phyloP scores from a whole-genome alignment of 92 coral and sea anemone species.

The Zoanthus sansibaricus region DNA sequence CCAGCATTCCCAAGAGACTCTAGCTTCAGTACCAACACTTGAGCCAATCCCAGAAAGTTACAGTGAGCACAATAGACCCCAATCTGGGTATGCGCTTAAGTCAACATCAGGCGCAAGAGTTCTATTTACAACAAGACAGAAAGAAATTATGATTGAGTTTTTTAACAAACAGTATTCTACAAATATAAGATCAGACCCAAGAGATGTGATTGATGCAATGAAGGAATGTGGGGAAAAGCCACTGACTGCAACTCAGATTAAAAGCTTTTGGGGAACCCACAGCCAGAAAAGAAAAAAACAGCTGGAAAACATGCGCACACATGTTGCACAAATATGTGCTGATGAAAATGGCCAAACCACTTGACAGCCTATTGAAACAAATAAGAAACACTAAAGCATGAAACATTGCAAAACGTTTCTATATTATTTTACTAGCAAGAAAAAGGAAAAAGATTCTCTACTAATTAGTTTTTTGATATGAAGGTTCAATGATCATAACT shows the following conservation, averaged over 20 bases:
- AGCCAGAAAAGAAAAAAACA: constrained; percentile 37
- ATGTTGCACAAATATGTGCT: constrained; percentile 24
- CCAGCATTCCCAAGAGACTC: too few species aligned
- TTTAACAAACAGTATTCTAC: constrained; percentile 28
- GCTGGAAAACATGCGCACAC: constrained; percentile 34
- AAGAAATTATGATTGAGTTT: too few species aligned
- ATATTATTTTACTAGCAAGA: constrained; percentile 15
- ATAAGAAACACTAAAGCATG: constrained; percentile 31
- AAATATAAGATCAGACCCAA: constrained; percentile 13
- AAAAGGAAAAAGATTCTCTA: background rate
- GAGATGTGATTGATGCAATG: constrained; percentile 20
- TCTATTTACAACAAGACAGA: too few species aligned
- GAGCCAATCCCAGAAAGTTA: too few species aligned
- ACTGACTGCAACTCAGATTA: constrained; percentile 18
- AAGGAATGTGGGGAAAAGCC: constrained; percentile 20
- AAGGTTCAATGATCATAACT: constrained; percentile 14
- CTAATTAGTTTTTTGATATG: constrained; percentile 7
- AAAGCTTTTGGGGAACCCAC: constrained; percentile 37
- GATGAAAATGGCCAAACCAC: constrained; percentile 26
- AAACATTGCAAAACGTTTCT: constrained; percentile 29
- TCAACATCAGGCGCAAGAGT: too few species aligned
- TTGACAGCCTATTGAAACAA: background rate
- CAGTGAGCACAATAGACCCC: too few species aligned
- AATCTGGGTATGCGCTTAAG: too few species aligned
- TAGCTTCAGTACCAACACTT: too few species aligned